Percentiles rank a stretch among this genome's conserved stretches.
These are phyloP conservation scores for Tetragnatha versicolor DNA, from an alignment of 1,140 invertebrate species.

Conservation along the genomic window DNA sequence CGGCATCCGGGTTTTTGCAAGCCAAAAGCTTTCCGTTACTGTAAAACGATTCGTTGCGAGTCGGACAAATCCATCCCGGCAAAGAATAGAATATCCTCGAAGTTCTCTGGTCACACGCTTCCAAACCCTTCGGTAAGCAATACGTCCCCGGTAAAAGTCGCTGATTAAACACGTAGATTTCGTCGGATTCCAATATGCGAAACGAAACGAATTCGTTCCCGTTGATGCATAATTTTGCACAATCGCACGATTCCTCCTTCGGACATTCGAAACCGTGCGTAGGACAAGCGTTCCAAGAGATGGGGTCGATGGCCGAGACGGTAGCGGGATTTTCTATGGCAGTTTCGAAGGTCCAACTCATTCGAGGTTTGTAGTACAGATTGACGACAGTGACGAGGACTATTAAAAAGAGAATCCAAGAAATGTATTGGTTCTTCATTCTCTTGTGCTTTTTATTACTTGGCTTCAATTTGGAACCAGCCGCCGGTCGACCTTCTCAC, in stretches of 20 bases:
- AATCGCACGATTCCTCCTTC: background rate
- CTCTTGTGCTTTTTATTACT: conserved; percentile 2
- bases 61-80: background rate
- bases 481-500: background rate
- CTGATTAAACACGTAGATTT: background rate
- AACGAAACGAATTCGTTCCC: background rate
- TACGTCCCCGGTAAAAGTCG: background rate
- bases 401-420: background rate
- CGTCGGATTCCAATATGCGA: background rate
- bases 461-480: background rate
- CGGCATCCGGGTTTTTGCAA: background rate
- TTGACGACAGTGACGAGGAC: background rate
- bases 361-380: background rate
- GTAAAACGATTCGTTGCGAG: background rate
- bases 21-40: background rate
- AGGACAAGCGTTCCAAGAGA: too few species aligned
- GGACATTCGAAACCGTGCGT: background rate
- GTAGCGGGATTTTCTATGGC: background rate
- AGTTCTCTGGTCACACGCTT: background rate
- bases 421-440: background rate
- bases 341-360: too few species aligned
- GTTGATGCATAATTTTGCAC: background rate
- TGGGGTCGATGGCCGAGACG: too few species aligned
- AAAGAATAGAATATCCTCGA: background rate
- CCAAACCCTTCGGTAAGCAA: background rate